These are phyloP conservation scores for Brachyptera risi DNA, from an alignment of 2,888 invertebrate genomes.

Conservation along the genomic window DNA sequence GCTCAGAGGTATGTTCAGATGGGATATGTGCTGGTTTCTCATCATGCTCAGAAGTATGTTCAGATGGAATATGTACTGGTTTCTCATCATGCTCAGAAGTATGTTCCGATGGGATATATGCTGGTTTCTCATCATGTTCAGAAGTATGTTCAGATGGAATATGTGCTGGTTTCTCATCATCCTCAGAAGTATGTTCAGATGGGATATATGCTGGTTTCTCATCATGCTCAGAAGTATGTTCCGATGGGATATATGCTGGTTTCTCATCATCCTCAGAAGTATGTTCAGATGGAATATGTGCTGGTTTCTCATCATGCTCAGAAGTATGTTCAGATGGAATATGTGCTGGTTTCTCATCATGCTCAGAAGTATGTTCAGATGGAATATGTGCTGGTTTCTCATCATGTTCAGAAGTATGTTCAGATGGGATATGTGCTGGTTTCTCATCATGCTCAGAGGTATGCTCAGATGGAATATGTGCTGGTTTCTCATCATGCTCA, in stretches of 20 bases:
- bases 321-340: conserved; percentile 27
- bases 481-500: conserved; percentile 30
- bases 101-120: background rate
- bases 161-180: conserved; percentile 29
- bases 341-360: conserved; percentile 8
- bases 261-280: background rate
- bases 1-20: conserved; percentile 28
- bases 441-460: conserved; percentile 18
- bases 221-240: conserved; percentile 5
- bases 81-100: conserved; percentile 28
- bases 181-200: conserved; percentile 16
- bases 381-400: conserved; percentile 25
- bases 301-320: background rate
- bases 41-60: conserved; percentile 23
- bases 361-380: conserved; percentile 24
- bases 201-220: conserved; percentile 25
- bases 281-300: background rate
- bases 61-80: conserved; percentile 27
- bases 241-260: background rate
- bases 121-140: background rate
- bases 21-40: conserved; percentile 16
- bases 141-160: conserved; percentile 26
- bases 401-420: conserved; percentile 31
- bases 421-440: conserved; percentile 24
- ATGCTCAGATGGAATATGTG: conserved; percentile 25